Evolutionary conservation across 23 tunicate species (phyloP).

Genomic region (Trididemnum clinides): DNA sequence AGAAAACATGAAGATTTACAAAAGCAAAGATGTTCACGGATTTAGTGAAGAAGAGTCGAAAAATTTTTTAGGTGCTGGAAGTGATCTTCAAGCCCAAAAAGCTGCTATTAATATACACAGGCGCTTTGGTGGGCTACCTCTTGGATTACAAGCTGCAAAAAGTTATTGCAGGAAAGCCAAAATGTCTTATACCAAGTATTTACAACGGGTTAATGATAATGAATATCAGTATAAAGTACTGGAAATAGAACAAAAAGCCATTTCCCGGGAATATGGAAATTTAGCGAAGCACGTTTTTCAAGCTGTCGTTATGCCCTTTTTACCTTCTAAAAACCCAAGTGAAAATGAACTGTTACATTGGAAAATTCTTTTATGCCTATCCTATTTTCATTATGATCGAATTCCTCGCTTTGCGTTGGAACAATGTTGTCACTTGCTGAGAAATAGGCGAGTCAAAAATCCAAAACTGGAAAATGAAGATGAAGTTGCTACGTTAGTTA

Average conservation of each 20-base stretch:
- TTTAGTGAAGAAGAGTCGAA: slow-evolving; percentile 10
- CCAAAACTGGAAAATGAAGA: neutral
- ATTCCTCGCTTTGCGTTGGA: neutral
- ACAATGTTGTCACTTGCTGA: neutral
- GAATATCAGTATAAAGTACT: neutral
- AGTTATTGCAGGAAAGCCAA: neutral
- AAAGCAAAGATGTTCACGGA: neutral
- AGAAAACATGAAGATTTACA: neutral
- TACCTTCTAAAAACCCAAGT: neutral
- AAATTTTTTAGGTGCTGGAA: neutral
- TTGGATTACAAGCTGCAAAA: slow-evolving; percentile 25
- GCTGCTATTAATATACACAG: neutral
- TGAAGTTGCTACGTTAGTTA: neutral
- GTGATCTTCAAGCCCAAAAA: neutral
- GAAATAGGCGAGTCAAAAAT: neutral
- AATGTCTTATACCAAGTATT: slow-evolving; percentile 9
- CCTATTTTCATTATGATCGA: slow-evolving; percentile 24
- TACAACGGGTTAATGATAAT: neutral
- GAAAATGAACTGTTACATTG: neutral
- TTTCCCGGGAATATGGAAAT: neutral
- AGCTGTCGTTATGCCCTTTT: slow-evolving; percentile 27
- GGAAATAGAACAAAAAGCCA: neutral
- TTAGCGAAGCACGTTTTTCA: slow-evolving; percentile 1
- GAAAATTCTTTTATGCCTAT: slow-evolving; percentile 23
- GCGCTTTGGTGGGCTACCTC: slow-evolving; percentile 23